Evolutionary conservation across 1,140 invertebrate genomes (phyloP).

Genomic region (Andricus grossulariae): DNA sequence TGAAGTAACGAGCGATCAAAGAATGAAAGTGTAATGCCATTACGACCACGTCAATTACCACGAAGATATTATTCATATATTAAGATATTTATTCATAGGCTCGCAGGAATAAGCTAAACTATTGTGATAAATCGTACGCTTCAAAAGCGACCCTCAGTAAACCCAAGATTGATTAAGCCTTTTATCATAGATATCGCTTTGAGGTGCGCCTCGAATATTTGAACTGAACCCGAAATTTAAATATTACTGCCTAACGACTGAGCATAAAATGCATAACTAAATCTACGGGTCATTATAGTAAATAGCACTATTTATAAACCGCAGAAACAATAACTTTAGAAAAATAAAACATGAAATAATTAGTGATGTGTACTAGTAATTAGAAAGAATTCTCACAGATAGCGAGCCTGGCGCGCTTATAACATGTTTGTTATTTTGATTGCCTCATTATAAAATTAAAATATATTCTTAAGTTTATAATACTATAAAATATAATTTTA

Average conservation of each 20-base stretch:
- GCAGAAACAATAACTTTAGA: no score
- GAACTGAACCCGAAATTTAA: conserved; percentile 8
- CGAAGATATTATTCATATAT: neutral
- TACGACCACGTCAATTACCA: conserved; percentile 17
- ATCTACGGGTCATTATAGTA: no score
- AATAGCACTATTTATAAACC: no score
- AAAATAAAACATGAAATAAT: no score
- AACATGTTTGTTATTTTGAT: no score
- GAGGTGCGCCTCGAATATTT: neutral
- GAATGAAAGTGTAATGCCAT: neutral
- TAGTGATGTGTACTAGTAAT: no score
- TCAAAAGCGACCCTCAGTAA: neutral
- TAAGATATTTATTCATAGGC: conserved; percentile 6
- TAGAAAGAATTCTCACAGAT: no score
- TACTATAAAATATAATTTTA: no score
- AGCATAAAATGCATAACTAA: neutral
- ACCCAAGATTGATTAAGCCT: neutral
- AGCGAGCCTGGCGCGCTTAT: no score
- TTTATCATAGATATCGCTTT: neutral
- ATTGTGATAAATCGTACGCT: neutral
- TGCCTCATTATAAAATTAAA: no score
- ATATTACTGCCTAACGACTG: conserved; percentile 9
- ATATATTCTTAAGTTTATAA: no score
- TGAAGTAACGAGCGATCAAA: conserved; percentile 19
- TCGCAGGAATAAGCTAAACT: neutral